These are phyloP conservation scores for Lymantria monacha DNA, from an alignment of 2,888 invertebrate species.

Conservation along the genomic window DNA sequence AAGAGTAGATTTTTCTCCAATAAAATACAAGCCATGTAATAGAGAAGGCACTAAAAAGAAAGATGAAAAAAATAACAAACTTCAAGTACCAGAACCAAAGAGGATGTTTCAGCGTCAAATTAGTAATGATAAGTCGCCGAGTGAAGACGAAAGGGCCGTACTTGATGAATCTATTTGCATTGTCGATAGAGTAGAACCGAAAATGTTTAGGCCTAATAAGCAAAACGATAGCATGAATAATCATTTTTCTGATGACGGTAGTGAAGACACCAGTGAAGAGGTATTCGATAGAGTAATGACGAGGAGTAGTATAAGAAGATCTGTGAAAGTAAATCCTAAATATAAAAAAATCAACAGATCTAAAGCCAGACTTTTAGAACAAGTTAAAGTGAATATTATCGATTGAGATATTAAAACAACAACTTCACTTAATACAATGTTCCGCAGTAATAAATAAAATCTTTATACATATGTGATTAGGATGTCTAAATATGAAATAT, in stretches of 20 bases:
- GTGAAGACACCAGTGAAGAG: conserved; percentile 78
- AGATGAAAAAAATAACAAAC: conserved; percentile 62
- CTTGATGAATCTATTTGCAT: conserved; percentile 57
- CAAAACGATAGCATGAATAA: conserved; percentile 76
- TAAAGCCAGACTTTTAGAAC: conserved; percentile 73
- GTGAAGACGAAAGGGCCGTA: conserved; percentile 61
- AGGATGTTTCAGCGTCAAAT: conserved; percentile 51
- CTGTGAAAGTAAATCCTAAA: conserved; percentile 77
- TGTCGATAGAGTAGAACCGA: conserved; percentile 54
- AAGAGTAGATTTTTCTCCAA: conserved; percentile 74
- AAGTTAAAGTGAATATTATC: conserved; percentile 71
- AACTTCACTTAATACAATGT: background rate
- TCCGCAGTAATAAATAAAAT: background rate
- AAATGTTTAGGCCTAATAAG: conserved; percentile 63
- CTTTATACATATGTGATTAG: background rate
- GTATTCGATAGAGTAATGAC: conserved; percentile 74
- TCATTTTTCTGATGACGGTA: conserved; percentile 76
- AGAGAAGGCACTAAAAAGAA: conserved; percentile 62
- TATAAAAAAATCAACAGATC: conserved; percentile 75
- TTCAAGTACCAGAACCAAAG: conserved; percentile 56
- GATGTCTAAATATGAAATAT: background rate
- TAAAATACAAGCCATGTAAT: conserved; percentile 70
- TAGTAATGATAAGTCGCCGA: conserved; percentile 59
- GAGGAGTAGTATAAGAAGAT: conserved; percentile 69
- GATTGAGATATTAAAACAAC: conserved; percentile 41